phyloP scores from a whole-genome alignment of 1,140 invertebrate genomes.

The Drosophila kohkoa region DNA sequence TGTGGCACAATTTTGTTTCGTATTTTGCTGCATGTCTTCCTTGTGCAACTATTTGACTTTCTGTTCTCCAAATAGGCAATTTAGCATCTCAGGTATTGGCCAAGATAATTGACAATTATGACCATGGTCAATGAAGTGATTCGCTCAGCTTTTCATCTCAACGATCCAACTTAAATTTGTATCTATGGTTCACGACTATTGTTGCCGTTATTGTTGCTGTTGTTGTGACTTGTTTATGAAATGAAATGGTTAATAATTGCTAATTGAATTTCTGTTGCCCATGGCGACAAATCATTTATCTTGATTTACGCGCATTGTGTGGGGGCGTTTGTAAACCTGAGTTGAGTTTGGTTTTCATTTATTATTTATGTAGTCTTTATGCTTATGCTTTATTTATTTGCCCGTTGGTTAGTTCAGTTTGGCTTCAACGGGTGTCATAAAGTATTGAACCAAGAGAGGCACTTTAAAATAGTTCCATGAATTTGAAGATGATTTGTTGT shows the following conservation, averaged over 20 bases:
- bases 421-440: not conserved
- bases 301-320: constrained; percentile 77
- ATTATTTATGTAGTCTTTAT: not conserved
- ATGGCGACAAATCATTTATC: constrained; percentile 80
- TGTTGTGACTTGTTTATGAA: constrained; percentile 63
- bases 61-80: constrained; percentile 16
- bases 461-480: not conserved
- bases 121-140: constrained; percentile 78
- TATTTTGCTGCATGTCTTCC: constrained; percentile 25
- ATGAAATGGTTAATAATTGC: constrained; percentile 82
- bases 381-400: not conserved
- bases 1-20: constrained; percentile 44
- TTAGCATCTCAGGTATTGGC: constrained; percentile 72
- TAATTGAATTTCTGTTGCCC: constrained; percentile 80
- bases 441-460: not conserved
- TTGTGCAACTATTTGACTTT: not conserved
- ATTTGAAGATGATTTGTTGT: no score
- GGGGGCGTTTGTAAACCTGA: constrained; percentile 31
- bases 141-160: constrained; percentile 59
- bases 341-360: not conserved
- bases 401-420: constrained; percentile 6
- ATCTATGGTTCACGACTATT: constrained; percentile 72
- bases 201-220: constrained; percentile 26
- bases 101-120: constrained; percentile 85
- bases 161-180: constrained; percentile 74